A percentile compares a stretch with the other conserved stretches of the same genome.
Conservation (phyloP, 2,888 invertebrate genomes). For the Trypoxylon attenuatum region DNA sequence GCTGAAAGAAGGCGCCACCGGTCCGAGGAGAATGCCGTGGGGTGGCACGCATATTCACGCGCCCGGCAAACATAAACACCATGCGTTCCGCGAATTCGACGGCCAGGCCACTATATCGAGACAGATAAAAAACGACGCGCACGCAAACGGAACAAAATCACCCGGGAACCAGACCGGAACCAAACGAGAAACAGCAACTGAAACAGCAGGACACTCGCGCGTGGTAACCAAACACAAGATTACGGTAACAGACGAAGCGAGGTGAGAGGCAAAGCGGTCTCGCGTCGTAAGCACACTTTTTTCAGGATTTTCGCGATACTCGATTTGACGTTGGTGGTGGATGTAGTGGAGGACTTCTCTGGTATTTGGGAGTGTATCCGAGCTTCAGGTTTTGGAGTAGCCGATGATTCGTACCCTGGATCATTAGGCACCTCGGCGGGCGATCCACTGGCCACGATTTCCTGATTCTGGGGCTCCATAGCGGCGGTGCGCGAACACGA, state of each 20-base stretch:
- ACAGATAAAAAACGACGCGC: not conserved
- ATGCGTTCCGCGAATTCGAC: slow-evolving; percentile 25
- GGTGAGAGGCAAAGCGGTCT: not conserved
- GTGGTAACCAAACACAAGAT: slow-evolving; percentile 44
- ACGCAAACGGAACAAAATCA: slow-evolving; percentile 1
- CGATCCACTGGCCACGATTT: slow-evolving; percentile 84
- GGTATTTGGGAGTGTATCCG: slow-evolving; percentile 13
- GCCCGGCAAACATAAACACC: slow-evolving; percentile 59
- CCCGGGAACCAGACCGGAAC: slow-evolving; percentile 2
- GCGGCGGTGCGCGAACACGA: slow-evolving; percentile 57
- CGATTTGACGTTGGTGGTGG: slow-evolving; percentile 44
- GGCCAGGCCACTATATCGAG: not conserved
- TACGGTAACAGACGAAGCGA: slow-evolving; percentile 21
- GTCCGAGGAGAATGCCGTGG: slow-evolving; percentile 52
- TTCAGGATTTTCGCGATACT: slow-evolving; percentile 22
- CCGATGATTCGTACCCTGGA: slow-evolving; percentile 84
- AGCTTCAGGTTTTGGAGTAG: too few relatives aligned
- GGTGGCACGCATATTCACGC: slow-evolving; percentile 58
- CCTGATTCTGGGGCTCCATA: slow-evolving; percentile 88
- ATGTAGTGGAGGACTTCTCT: slow-evolving; percentile 37
- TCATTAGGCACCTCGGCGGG: slow-evolving; percentile 95
- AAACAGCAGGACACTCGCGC: slow-evolving; percentile 45
- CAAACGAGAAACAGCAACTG: slow-evolving; percentile 37
- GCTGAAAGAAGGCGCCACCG: slow-evolving; percentile 60
- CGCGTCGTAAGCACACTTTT: not conserved